A percentile compares a stretch with the other conserved stretches of the same genome.
Conservation (phyloP, 2,797 vertebrate species). For the Eulemur coronatus region DNA sequence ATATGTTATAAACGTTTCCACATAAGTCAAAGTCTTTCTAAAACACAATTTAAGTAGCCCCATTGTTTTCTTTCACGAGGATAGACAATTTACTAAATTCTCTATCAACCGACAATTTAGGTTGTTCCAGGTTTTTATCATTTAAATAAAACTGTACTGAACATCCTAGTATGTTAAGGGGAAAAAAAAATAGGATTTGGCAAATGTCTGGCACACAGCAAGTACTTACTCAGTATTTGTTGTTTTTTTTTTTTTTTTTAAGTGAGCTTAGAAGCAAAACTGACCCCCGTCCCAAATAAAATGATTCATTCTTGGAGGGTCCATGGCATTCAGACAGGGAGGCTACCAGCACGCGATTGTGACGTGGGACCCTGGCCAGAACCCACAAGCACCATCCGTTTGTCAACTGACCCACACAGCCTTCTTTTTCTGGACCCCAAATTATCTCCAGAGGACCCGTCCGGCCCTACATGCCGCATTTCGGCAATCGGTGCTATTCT, state of each 20-base stretch:
- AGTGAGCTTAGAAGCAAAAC: conserved; percentile 23
- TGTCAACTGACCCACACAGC: background rate
- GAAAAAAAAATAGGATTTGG: background rate
- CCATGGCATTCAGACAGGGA: background rate
- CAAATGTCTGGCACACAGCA: background rate
- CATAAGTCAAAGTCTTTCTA: background rate
- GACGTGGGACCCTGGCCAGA: background rate
- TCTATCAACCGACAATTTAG: background rate
- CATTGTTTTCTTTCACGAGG: background rate
- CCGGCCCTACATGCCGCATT: background rate
- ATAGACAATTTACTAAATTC: background rate
- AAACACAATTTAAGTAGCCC: background rate
- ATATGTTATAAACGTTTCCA: background rate
- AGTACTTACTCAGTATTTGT: background rate
- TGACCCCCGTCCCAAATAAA: background rate
- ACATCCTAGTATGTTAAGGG: background rate
- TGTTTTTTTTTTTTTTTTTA: background rate
- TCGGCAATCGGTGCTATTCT: background rate
- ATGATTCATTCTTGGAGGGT: background rate
- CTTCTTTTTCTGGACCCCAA: background rate
- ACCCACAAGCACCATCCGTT: background rate
- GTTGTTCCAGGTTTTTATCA: background rate
- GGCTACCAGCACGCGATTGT: background rate
- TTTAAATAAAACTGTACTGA: background rate
- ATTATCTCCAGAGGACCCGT: background rate